Base-by-base conservation (phyloP, 1,140 invertebrate genomes). In the Bombus ignitus region DNA sequence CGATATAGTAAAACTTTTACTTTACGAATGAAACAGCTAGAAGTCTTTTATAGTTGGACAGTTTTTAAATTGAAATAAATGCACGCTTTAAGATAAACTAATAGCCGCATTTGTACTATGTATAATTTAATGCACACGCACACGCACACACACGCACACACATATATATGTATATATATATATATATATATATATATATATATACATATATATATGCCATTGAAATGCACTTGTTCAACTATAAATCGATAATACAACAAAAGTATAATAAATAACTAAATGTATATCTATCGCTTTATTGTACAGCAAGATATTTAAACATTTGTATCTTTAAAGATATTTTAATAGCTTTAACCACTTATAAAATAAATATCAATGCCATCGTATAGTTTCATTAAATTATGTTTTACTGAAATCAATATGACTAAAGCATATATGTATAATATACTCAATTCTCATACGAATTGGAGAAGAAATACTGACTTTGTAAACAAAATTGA, bases 241-340 rank as follows among this genome's bases (percentile, higher is more conserved):
- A 85, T 44, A 39, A 74, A 74, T 66, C 18, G 47, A 73, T 15
- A 37, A 35, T 80, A 65, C 44, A 81, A 80, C 57, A 80, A 53
- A 81, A 37, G 22, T 81, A 59, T n/a, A 68, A 81, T 81, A 81
- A 81, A 85, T 81, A 81, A 85, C 35, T 73, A 66, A 85, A 68
- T 74, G 5, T 75, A 81, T 62, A 81, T 81, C 44, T 85, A 75
- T 44, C 22, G 13, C 8, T 82, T 89, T 80, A 87, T 81, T 76
- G 53, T 90, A 90, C 88, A 89, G 47, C 62, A 84, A 65, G 42
- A 71, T 68, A 57, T 59, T 73, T 81, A 81, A 81, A 75, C 42
- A 68, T 75, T 57, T 37, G 73, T 35, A 75, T 75, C 44, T 57
- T 35, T 53, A 57, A 75, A 28, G 13, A 76, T 59, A 76, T 18